A percentile compares a stretch with the other conserved stretches of the same genome.
Conservation (phyloP, 2,797 vertebrate species). For the Leptoclinus maculatus region DNA sequence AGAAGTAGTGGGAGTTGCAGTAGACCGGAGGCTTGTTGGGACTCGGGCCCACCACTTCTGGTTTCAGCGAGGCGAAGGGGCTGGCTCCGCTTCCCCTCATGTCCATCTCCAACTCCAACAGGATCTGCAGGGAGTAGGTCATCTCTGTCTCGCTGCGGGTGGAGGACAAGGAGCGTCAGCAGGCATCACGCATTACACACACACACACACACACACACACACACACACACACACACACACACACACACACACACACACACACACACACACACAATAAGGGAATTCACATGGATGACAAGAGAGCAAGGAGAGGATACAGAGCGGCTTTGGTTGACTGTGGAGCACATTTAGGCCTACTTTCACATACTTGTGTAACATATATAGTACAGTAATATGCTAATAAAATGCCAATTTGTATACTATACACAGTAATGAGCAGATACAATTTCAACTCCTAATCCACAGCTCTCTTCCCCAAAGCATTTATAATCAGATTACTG, state of each 20-base stretch:
- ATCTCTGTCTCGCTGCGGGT: conserved; percentile 89
- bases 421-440: neutral
- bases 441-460: neutral
- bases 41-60: conserved; percentile 87
- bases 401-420: neutral
- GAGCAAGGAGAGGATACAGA: neutral
- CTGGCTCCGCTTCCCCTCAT: conserved; percentile 86
- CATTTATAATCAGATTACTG: neutral
- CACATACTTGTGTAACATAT: neutral
- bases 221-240: no score
- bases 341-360: neutral
- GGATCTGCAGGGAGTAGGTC: conserved; percentile 91
- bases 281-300: neutral
- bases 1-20: conserved; percentile 88
- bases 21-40: conserved; percentile 85
- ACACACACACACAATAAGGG: neutral
- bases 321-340: neutral
- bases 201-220: no score
- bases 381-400: neutral
- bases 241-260: no score
- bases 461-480: neutral
- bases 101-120: conserved; percentile 88
- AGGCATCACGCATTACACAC: neutral
- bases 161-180: conserved; percentile 9
- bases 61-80: conserved; percentile 90